Evolutionary conservation across 2,113 vertebrate genomes (phyloP).

Genomic region (Alligator sinensis): DNA sequence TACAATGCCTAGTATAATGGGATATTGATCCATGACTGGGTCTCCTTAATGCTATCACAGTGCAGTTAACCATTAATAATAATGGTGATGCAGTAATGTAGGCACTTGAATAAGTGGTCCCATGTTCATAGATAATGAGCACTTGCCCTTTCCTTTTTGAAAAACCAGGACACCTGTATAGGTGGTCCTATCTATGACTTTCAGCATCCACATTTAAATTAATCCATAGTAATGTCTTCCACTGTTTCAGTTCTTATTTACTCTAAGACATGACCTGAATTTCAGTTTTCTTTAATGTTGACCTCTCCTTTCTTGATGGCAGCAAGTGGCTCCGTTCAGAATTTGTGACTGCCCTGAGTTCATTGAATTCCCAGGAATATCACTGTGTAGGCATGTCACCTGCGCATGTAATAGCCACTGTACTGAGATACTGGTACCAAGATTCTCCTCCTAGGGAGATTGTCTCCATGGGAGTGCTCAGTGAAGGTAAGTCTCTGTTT

Average conservation of each 20-base stretch:
- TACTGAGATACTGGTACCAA: constrained; percentile 86
- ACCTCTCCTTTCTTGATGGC: not conserved
- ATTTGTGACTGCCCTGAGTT: constrained; percentile 69
- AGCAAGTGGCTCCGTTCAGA: constrained; percentile 87
- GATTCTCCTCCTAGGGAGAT: constrained; percentile 77
- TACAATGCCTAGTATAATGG: not conserved
- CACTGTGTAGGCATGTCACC: constrained; percentile 73
- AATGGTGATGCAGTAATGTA: not conserved
- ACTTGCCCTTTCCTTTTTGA: not conserved
- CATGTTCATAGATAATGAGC: not conserved
- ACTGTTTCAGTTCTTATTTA: not conserved
- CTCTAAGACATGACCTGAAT: not conserved
- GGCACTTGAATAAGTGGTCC: not conserved
- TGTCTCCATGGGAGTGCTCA: constrained; percentile 86
- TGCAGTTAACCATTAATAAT: not conserved
- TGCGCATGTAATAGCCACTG: constrained; percentile 79
- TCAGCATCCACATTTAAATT: not conserved
- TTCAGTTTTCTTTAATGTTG: not conserved
- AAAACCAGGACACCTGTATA: not conserved
- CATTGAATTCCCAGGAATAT: constrained; percentile 22
- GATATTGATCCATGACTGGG: not conserved
- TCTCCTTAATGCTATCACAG: not conserved
- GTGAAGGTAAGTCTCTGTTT: constrained; percentile 79
- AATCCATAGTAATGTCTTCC: not conserved
- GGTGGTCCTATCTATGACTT: not conserved